Base-by-base conservation (phyloP, 2,888 invertebrate genomes). In the Tinea trinotella region DNA sequence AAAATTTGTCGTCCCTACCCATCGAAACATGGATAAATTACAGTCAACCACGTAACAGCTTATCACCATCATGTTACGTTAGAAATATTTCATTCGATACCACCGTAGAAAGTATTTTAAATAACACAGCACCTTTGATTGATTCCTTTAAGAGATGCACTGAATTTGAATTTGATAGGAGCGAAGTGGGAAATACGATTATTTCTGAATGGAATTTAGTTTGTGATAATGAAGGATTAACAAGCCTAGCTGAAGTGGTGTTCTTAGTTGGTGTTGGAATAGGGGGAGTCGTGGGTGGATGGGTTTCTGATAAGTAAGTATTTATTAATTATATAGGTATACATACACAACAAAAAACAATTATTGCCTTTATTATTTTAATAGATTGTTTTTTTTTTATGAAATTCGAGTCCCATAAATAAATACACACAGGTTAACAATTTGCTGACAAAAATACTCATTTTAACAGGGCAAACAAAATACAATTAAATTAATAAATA, bases 221-320 rank as follows among this genome's bases (percentile, higher is more conserved):
- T 12, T 94, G 94, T 68, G 92, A 92, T 60, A 87, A 88, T 65
- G 89, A 90, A 57, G 88, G 89, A 62, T 76, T 93, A 55, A 90
- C 89, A 57, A 92, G 90, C 67, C 79, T 93, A 22, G 91, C 92
- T 9, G 94, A 93, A 76, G 92, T 93, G 77, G 89, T 91, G 70
- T 94, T 93, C 73, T 78, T 94, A 57, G 81, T 90, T 19, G 94
- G 94, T 24, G 92, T 93, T 10, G 93, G 93, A 55, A 79, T 91
- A 46, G 94, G 94, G 54, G 93, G 93, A 53, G 89, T 93, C 12
- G 88, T 92, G n/a, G 92, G 92, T 57, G 93, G 93, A 18, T 90
- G 91, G 74, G 87, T 93, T 54, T 93, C 93, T 3, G 94, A 94
- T 75, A 92, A 89, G 89, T 85, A 61, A 68, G 70, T 56, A 49